Percentiles rank a stretch among this genome's conserved stretches.
Evolutionary conservation across 2,888 invertebrate genomes (phyloP).

Genomic region (Cryptocephalus moraei): DNA sequence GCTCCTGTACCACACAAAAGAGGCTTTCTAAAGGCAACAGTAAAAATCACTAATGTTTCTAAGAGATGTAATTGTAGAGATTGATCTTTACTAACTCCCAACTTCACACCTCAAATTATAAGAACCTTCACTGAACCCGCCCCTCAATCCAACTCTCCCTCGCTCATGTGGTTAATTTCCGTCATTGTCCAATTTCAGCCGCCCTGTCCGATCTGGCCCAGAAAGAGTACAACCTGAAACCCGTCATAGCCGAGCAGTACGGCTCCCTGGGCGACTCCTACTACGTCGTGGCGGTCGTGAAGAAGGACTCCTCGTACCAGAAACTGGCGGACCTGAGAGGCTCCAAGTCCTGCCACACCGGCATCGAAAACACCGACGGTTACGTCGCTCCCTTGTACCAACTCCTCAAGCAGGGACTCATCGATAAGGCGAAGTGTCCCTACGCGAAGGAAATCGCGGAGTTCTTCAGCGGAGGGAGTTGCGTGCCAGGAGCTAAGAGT

Average conservation of each 20-base stretch:
- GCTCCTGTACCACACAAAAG: too few species aligned
- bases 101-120: too few species aligned
- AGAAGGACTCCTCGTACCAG: constrained; percentile 45
- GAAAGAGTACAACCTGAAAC: constrained; percentile 47
- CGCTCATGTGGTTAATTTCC: too few species aligned
- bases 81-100: too few species aligned
- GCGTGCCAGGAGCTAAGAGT: constrained; percentile 49
- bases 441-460: constrained; percentile 48
- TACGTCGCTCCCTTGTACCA: constrained; percentile 45
- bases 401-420: constrained; percentile 47
- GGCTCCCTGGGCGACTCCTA: constrained; percentile 40
- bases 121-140: too few species aligned
- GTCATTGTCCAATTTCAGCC: constrained; percentile 22
- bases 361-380: constrained; percentile 43
- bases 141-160: too few species aligned
- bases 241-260: constrained; percentile 57
- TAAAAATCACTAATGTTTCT: too few species aligned
- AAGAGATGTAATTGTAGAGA: too few species aligned
- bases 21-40: too few species aligned
- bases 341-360: constrained; percentile 48
- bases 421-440: constrained; percentile 46
- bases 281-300: constrained; percentile 57
- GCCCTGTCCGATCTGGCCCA: constrained; percentile 43
- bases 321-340: constrained; percentile 52
- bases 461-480: constrained; percentile 58